A percentile compares a stretch with the other conserved stretches of the same genome.
Conservation (phyloP, 2,888 invertebrate species). For the Neoscelio sp. region DNA sequence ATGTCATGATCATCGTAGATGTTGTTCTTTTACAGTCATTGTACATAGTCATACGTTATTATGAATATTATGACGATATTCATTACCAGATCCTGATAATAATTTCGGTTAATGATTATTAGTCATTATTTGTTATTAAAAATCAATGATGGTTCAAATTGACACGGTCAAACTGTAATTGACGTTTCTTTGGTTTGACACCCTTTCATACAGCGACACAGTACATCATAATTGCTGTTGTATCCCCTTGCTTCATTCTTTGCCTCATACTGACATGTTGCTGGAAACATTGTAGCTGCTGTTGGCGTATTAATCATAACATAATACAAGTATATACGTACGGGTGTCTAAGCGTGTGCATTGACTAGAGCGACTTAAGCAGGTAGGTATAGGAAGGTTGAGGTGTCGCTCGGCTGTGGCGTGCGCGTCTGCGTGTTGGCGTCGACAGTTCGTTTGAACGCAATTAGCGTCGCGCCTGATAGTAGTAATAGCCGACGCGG, state of each 20-base stretch:
- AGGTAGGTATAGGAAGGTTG: constrained; percentile 57
- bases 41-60: too few species aligned
- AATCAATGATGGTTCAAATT: too few species aligned
- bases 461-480: constrained; percentile 79
- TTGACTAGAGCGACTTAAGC: constrained; percentile 74
- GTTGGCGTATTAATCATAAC: constrained; percentile 78
- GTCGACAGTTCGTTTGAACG: constrained; percentile 82
- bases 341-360: constrained; percentile 74
- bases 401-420: constrained; percentile 61
- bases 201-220: too few species aligned
- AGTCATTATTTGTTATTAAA: too few species aligned
- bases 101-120: too few species aligned
- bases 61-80: too few species aligned
- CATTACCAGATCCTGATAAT: too few species aligned
- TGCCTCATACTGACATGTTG: background rate
- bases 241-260: background rate
- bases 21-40: too few species aligned
- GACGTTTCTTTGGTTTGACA: too few species aligned
- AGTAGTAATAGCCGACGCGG: constrained; percentile 75
- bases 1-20: too few species aligned
- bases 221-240: too few species aligned
- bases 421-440: constrained; percentile 74
- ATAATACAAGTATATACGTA: constrained; percentile 72
- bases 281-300: constrained; percentile 1
- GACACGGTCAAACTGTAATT: too few species aligned